These are phyloP conservation scores for Pachymerium ferrugineum DNA, from an alignment of 2,888 invertebrate species.

Conservation along the genomic window DNA sequence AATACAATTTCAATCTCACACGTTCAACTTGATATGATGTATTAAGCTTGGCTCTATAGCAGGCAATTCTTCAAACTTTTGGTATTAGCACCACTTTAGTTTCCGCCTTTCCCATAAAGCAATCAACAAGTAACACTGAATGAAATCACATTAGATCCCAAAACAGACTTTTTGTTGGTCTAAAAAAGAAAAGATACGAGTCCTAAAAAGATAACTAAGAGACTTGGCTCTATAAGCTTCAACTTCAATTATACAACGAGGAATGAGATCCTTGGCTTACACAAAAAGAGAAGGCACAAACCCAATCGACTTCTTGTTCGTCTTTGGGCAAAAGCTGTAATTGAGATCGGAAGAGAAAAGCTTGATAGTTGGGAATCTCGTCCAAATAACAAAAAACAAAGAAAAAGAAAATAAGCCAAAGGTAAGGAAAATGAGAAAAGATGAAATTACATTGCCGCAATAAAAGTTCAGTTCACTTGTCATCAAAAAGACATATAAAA, in stretches of 20 bases:
- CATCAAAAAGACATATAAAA: too few species aligned
- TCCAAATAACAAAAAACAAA: neutral
- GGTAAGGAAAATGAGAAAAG: too few species aligned
- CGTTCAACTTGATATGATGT: too few species aligned
- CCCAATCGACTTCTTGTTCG: neutral
- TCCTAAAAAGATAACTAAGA: neutral
- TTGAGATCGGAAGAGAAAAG: neutral
- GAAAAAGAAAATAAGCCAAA: too few species aligned
- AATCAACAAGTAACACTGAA: neutral
- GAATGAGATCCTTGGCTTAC: neutral
- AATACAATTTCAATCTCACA: conserved; percentile 7
- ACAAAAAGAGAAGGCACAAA: conserved; percentile 1
- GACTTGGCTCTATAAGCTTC: neutral
- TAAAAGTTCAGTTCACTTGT: too few species aligned
- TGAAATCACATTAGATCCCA: neutral
- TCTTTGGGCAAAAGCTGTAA: neutral
- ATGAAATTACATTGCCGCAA: too few species aligned
- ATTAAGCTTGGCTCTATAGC: too few species aligned
- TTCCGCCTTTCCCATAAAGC: too few species aligned
- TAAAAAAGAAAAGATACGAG: neutral
- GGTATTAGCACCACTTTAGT: too few species aligned
- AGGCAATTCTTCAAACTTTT: too few species aligned
- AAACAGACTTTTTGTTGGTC: too few species aligned
- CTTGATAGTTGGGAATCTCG: neutral
- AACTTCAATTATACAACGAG: conserved; percentile 9